These are phyloP conservation scores for Mactra quadrangularis DNA, from an alignment of 1,140 invertebrate species.

Conservation along the genomic window DNA sequence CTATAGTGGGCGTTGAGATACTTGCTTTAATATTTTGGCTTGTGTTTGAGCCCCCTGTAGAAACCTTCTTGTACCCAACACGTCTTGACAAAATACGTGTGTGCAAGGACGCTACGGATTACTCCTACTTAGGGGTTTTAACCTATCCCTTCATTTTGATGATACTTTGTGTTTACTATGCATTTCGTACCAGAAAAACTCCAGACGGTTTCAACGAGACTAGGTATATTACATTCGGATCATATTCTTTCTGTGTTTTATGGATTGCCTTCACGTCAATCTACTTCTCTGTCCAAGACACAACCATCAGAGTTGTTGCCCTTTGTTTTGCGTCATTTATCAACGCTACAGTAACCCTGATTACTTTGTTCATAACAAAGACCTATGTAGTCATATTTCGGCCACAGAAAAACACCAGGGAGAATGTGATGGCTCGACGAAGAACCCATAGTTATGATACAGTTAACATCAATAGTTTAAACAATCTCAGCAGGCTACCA, in stretches of 20 bases:
- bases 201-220: slow-evolving; percentile 97
- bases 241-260: slow-evolving; percentile 93
- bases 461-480: slow-evolving; percentile 24
- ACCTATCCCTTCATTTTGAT: slow-evolving; percentile 89
- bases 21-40: slow-evolving; percentile 84
- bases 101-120: slow-evolving; percentile 88
- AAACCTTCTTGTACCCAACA: slow-evolving; percentile 85
- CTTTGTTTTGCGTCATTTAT: slow-evolving; percentile 90
- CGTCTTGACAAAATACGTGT: slow-evolving; percentile 77
- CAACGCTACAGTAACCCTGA: slow-evolving; percentile 89
- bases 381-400: slow-evolving; percentile 89
- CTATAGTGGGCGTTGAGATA: slow-evolving; percentile 86
- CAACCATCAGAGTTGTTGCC: slow-evolving; percentile 85
- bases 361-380: slow-evolving; percentile 90
- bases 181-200: slow-evolving; percentile 92
- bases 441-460: slow-evolving; percentile 47
- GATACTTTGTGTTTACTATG: slow-evolving; percentile 89
- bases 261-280: slow-evolving; percentile 90
- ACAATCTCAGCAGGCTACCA: slow-evolving; percentile 45
- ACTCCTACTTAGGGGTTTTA: slow-evolving; percentile 88
- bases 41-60: slow-evolving; percentile 86
- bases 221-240: slow-evolving; percentile 95
- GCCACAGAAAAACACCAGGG: slow-evolving; percentile 87
- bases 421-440: slow-evolving; percentile 72
- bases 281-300: slow-evolving; percentile 88